Evolutionary conservation across 2,113 vertebrate genomes (phyloP), one percentile per base, ranked within the genome.

Genomic region (Oncorhynchus gorbuscha): DNA sequence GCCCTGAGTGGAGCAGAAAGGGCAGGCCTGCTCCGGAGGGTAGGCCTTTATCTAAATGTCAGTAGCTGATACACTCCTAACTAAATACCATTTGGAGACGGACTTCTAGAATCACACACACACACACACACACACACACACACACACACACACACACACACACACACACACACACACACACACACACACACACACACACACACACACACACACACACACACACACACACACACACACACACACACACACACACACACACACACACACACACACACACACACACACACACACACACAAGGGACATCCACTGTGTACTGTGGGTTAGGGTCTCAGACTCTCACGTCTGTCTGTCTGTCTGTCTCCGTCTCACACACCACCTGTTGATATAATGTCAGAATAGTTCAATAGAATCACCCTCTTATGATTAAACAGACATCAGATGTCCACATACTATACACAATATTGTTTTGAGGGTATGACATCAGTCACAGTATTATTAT

Each of bases 21-120:
- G 90, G 84, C 86, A 89, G 85, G 79, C 84, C 79, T 77, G 85
- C 86, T 90, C 88, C 83, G 81, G 85, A 90, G 90, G 89, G 85
- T 83, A 90, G 86, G 71, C 88, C 88, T 92, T 92, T 90, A 90
- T 90, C 89, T 89, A 91, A 94, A 93, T 92, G 92, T 93, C 92
- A 93, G 86, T 80, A 77, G 84, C 86, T 83, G 90, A 90, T 89
- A 82, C 80, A 81, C 80, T 84, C 69, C 90, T 83, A 83, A 82
- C 85, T 87, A 91, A 91, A 90, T 89, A 90, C 81, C 89, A 90
- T 83, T 80, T 69, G 45, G 71, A 80, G 82, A 81, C 18, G 39
- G 79, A 84, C 79, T 71, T 75, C 59, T 48, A 59, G 32, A 76
- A 80, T 81, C 80, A 77, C 45, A 22, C 76, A 76, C 69, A 76